Evolutionary conservation across 1,140 invertebrate species (phyloP), one percentile per base, ranked within the genome.

Genomic region (Neuroterus valhalla): DNA sequence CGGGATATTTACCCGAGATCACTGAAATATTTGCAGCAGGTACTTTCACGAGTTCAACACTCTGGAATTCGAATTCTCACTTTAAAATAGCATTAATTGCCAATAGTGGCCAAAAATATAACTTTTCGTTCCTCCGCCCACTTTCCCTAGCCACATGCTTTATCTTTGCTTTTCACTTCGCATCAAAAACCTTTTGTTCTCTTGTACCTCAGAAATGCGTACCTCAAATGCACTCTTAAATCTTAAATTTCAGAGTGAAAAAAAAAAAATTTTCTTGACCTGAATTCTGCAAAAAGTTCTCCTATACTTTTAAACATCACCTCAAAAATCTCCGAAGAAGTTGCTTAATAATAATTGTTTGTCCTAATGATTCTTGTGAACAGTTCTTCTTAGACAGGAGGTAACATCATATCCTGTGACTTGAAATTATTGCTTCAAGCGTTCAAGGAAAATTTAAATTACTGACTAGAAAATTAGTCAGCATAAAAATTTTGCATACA

Each of bases 31-130:
- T 62, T 62, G 31, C 21, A 62, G 55, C 21, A 15, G 12, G 23
- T 55, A 55, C 4, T 55, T 55, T 6, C 50, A 11, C 19, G 50
- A 55, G 50, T 55, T 55, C 50, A 55, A 55, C 21, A 55, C 50
- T 55, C 50, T 19, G 50, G 50, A 12, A 23, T 26, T 21, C 21
- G 50, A 55, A 55, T 55, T 55, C 19, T 26, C 55, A 62, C 55
- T 62, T 62, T 62, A 62, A 62, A 62, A 62, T 62, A 62, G 55
- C 55, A 62, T 26, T 62, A 62, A 62, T 62, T 38, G 55, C 55
- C 55, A 31, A 62, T 62, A 38, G 4, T 38, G 31, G 31, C 31
- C 31, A 8, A 38, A 38, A 38, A 38, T 38, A 38, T 38, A 26
- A 62, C 55, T 62, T 62, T 62, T 62, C 55, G 55, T 62, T 31